These are phyloP conservation scores for Tetramorium alpestre DNA, from an alignment of 1,140 invertebrate genomes.

Conservation along the genomic window DNA sequence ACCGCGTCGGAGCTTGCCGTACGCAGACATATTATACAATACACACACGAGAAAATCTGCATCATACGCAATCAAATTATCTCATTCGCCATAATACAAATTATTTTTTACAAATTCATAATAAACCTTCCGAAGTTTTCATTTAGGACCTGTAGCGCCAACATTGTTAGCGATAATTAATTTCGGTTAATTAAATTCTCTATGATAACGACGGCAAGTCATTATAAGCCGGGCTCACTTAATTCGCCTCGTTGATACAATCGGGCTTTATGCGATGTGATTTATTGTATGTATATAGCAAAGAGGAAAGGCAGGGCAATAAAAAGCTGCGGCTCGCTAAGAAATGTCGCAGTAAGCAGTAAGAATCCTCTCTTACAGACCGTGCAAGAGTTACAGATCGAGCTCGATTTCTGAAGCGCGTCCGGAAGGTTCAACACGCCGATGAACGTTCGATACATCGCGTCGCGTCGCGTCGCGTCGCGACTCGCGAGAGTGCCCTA, in stretches of 20 bases:
- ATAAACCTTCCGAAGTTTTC: neutral
- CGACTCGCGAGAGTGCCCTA: neutral
- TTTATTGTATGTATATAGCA: neutral
- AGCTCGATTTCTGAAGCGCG: neutral
- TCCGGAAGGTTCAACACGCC: conserved; percentile 21
- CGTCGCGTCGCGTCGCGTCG: neutral
- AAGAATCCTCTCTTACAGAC: neutral
- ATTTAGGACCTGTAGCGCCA: neutral
- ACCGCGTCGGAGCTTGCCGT: neutral
- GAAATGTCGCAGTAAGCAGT: neutral
- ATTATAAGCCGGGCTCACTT: neutral
- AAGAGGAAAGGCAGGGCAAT: neutral
- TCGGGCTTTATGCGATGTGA: neutral
- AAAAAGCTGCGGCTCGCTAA: neutral
- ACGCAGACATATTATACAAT: neutral
- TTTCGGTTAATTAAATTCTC: conserved; percentile 20
- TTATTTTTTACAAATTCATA: conserved; percentile 24
- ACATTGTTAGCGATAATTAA: neutral
- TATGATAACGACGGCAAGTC: neutral
- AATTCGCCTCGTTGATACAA: neutral
- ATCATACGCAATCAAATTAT: conserved; percentile 11
- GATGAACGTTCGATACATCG: neutral
- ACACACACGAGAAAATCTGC: neutral
- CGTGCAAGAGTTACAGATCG: neutral
- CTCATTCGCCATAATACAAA: neutral